These are phyloP conservation scores for Drosophila rellima DNA, from an alignment of 2,888 invertebrate genomes.

Conservation along the genomic window DNA sequence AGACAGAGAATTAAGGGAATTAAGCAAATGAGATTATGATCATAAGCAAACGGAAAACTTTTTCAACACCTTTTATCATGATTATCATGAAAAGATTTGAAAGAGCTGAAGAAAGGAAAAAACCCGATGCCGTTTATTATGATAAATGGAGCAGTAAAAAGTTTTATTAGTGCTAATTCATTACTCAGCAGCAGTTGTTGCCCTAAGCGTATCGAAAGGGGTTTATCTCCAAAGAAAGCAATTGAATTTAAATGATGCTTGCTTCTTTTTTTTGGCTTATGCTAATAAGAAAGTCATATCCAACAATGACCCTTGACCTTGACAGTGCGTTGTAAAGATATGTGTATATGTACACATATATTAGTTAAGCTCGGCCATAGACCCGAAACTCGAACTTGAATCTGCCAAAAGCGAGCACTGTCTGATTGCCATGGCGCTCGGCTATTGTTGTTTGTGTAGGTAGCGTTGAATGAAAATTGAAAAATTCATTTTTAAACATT, in stretches of 20 bases:
- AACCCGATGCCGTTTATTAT: slow-evolving; percentile 21
- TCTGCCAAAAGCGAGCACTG: slow-evolving; percentile 10
- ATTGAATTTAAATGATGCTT: slow-evolving; percentile 12
- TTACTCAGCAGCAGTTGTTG: slow-evolving; percentile 21
- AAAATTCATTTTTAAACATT: slow-evolving; percentile 74
- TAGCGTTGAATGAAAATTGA: slow-evolving; percentile 60
- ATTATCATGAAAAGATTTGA: slow-evolving; percentile 22
- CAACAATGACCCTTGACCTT: slow-evolving; percentile 28
- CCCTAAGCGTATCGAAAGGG: not conserved
- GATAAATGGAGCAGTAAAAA: slow-evolving; percentile 44
- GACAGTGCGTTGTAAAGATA: not conserved
- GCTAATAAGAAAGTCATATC: not conserved
- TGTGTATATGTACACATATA: not conserved
- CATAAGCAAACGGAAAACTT: slow-evolving; percentile 39
- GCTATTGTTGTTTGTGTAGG: slow-evolving; percentile 34
- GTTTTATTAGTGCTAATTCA: slow-evolving; percentile 44
- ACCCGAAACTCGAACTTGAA: slow-evolving; percentile 14
- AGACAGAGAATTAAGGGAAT: slow-evolving; percentile 1
- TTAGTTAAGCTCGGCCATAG: slow-evolving; percentile 16
- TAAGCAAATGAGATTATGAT: slow-evolving; percentile 4
- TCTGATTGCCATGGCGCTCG: slow-evolving; percentile 34
- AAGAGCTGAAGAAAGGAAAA: slow-evolving; percentile 15
- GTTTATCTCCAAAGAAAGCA: not conserved
- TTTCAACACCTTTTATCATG: slow-evolving; percentile 38
- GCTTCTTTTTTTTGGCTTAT: not conserved